Percentiles rank a stretch among this genome's conserved stretches.
Evolutionary conservation across 2,113 vertebrate genomes (phyloP).

Genomic region (Bubo scandiacus): DNA sequence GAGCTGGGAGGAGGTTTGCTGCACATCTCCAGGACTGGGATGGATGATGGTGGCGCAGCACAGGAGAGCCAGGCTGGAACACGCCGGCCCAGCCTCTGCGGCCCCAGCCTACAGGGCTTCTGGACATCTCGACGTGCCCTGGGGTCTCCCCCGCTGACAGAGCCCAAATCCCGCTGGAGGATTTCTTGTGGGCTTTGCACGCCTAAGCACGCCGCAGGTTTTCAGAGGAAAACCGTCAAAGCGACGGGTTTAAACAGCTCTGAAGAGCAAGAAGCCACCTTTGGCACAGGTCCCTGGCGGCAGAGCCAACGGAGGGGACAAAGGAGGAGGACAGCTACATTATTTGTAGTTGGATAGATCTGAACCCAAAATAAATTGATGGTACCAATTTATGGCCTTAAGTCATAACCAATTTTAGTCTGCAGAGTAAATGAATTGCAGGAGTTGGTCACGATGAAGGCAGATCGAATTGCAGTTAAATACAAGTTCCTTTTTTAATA

Average conservation of each 20-base stretch:
- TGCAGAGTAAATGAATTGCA: not conserved
- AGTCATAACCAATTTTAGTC: not conserved
- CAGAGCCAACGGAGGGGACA: not conserved
- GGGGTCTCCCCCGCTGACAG: not conserved
- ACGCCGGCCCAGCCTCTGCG: not conserved
- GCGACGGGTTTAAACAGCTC: not conserved
- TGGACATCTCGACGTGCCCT: not conserved
- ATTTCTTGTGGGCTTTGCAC: not conserved
- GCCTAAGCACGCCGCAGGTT: fast-evolving
- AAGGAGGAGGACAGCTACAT: not conserved
- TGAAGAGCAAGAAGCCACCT: not conserved
- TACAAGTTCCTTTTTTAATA: not conserved
- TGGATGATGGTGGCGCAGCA: not conserved
- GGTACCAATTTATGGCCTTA: not conserved
- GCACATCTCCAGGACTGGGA: not conserved
- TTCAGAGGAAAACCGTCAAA: not conserved
- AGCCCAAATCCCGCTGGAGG: not conserved
- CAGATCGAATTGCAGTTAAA: not conserved
- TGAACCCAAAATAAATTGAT: not conserved
- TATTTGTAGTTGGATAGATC: not conserved
- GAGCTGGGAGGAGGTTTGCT: not conserved
- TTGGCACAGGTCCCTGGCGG: not conserved
- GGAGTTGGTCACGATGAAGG: not conserved
- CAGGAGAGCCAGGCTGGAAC: not conserved
- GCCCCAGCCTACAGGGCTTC: not conserved